A percentile compares a stretch with the other conserved stretches of the same genome.
Conservation (phyloP, 2,888 invertebrate genomes). For the Sesamia inferens region DNA sequence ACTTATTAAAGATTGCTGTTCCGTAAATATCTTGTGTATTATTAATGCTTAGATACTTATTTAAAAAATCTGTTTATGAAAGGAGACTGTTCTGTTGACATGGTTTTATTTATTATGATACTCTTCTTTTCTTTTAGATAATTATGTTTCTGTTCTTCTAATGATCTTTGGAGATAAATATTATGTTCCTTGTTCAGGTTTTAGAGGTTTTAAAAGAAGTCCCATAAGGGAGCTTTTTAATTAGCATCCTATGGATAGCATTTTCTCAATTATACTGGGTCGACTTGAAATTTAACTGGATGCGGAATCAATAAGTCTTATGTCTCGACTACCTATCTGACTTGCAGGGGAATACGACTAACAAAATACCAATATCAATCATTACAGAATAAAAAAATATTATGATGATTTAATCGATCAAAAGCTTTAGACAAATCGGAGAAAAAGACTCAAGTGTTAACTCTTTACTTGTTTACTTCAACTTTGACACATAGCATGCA, state of each 20-base stretch:
- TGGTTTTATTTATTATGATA: background rate
- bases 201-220: background rate
- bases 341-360: background rate
- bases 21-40: conserved; percentile 15
- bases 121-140: background rate
- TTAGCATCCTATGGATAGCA: background rate
- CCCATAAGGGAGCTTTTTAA: background rate
- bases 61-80: background rate
- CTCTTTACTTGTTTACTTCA: background rate
- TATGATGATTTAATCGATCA: conserved; percentile 2
- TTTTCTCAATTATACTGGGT: background rate
- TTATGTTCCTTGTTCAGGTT: background rate
- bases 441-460: background rate
- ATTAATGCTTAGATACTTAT: background rate
- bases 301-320: background rate
- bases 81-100: background rate
- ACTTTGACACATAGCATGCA: background rate
- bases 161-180: background rate
- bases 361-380: background rate
- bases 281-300: background rate
- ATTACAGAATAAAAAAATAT: background rate
- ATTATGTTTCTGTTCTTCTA: background rate
- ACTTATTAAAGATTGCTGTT: conserved; percentile 42
- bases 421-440: conserved; percentile 18
- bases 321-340: background rate